Evolutionary conservation across 1,140 invertebrate genomes (phyloP).

Genomic region (Whitmania pigra): DNA sequence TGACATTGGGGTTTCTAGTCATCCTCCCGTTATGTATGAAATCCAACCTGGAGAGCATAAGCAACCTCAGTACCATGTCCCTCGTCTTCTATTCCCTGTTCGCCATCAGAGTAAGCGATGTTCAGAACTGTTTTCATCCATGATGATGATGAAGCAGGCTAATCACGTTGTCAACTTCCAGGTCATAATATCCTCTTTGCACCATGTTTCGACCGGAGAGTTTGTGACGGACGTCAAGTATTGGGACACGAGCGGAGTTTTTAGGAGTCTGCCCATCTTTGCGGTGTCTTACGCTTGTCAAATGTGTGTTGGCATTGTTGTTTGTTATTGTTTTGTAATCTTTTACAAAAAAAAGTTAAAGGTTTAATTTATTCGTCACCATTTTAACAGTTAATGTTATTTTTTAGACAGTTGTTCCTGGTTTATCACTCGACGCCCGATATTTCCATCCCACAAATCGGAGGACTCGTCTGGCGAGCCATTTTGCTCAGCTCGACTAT

Average conservation of each 20-base stretch:
- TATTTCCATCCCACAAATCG: constrained; percentile 74
- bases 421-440: constrained; percentile 81
- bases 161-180: not conserved
- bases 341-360: not conserved
- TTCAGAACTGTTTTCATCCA: not conserved
- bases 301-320: constrained; percentile 53
- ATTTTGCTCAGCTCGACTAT: constrained; percentile 81
- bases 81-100: constrained; percentile 80
- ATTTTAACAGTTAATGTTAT: too few species aligned
- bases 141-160: not conserved
- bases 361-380: not conserved
- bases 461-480: constrained; percentile 67
- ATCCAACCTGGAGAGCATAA: constrained; percentile 78
- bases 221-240: constrained; percentile 55
- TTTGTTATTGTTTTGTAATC: not conserved
- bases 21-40: constrained; percentile 77
- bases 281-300: constrained; percentile 88
- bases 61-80: constrained; percentile 70
- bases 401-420: constrained; percentile 73
- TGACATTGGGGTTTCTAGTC: constrained; percentile 62
- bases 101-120: constrained; percentile 60
- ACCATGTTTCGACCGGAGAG: constrained; percentile 1
- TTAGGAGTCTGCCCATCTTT: constrained; percentile 85
- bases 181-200: not conserved
- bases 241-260: constrained; percentile 68